Percentiles rank a stretch among this genome's conserved stretches.
Evolutionary conservation across 2,888 invertebrate genomes (phyloP).

Genomic region (Ectemnius lituratus): DNA sequence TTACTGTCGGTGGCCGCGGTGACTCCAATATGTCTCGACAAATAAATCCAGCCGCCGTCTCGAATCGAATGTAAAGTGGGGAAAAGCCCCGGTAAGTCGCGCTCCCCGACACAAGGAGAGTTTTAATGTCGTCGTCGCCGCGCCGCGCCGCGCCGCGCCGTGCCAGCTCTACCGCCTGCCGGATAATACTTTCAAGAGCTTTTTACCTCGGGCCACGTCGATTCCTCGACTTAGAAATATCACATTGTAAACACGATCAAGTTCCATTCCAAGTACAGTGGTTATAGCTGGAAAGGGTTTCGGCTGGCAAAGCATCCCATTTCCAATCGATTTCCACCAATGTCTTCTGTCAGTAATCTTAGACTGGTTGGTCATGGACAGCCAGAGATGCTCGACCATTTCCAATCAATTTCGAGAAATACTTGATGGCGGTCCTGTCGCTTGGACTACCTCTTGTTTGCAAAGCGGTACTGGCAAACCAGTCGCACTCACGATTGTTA

Average conservation of each 20-base stretch:
- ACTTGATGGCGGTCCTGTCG: too few relatives aligned
- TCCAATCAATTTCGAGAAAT: too few relatives aligned
- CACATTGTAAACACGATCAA: constrained; percentile 56
- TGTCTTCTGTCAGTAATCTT: too few relatives aligned
- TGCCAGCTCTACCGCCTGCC: not conserved
- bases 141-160: not conserved
- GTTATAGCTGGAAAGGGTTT: constrained; percentile 13
- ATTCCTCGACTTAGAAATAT: constrained; percentile 53
- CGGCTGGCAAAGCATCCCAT: too few relatives aligned
- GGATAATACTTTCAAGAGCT: constrained; percentile 38
- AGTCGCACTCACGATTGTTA: not conserved
- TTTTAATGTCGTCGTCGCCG: too few relatives aligned
- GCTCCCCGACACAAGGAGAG: not conserved
- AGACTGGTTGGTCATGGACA: too few relatives aligned
- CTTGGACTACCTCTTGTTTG: too few relatives aligned
- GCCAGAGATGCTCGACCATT: too few relatives aligned
- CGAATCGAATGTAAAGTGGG: constrained; percentile 58
- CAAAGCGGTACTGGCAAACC: not conserved
- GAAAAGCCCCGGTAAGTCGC: constrained; percentile 41
- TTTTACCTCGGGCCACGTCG: constrained; percentile 46
- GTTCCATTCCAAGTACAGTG: constrained; percentile 49
- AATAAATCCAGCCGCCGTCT: constrained; percentile 55
- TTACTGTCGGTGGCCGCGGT: constrained; percentile 51
- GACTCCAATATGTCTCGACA: constrained; percentile 57
- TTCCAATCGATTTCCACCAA: too few relatives aligned